These are phyloP conservation scores for Caenorhabditis sp. DNA, from an alignment of 2,888 invertebrate species.

Conservation along the genomic window DNA sequence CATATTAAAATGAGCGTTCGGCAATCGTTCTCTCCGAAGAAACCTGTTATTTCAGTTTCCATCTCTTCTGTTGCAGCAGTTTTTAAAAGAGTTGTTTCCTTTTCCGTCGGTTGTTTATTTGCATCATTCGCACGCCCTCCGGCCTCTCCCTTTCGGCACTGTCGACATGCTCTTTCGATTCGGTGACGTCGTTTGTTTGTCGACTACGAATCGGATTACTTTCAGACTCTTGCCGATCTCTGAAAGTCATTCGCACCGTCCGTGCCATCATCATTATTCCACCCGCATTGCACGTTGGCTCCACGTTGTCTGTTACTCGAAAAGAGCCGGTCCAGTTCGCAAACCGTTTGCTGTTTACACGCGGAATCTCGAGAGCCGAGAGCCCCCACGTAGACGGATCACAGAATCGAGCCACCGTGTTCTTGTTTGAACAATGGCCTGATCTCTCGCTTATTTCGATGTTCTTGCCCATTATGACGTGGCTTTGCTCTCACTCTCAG, in stretches of 20 bases:
- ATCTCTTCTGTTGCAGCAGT: no score
- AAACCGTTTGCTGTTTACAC: conserved; percentile 46
- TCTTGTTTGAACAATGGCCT: conserved; percentile 37
- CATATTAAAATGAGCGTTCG: no score
- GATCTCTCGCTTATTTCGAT: conserved; percentile 28
- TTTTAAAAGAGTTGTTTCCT: no score
- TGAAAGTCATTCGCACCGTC: conserved; percentile 1
- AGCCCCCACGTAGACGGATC: conserved; percentile 42
- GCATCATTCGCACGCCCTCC: conserved; percentile 6
- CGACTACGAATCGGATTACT: conserved; percentile 28
- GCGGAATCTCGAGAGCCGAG: conserved; percentile 12
- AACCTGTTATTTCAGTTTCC: no score
- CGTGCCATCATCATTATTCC: conserved; percentile 2
- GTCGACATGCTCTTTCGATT: conserved; percentile 16
- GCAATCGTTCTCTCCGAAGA: no score
- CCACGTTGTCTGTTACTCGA: conserved; percentile 21
- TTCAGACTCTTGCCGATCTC: conserved; percentile 18
- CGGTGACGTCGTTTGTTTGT: conserved; percentile 34
- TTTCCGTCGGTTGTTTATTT: conserved; percentile 17
- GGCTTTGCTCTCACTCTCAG: background rate
- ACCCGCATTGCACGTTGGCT: no score
- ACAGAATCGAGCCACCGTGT: conserved; percentile 5
- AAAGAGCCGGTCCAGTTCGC: conserved; percentile 44
- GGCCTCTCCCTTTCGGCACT: background rate
- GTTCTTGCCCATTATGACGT: conserved; percentile 27